phyloP scores from a whole-genome alignment of 2,113 vertebrate species.

The Pelusios castaneus region DNA sequence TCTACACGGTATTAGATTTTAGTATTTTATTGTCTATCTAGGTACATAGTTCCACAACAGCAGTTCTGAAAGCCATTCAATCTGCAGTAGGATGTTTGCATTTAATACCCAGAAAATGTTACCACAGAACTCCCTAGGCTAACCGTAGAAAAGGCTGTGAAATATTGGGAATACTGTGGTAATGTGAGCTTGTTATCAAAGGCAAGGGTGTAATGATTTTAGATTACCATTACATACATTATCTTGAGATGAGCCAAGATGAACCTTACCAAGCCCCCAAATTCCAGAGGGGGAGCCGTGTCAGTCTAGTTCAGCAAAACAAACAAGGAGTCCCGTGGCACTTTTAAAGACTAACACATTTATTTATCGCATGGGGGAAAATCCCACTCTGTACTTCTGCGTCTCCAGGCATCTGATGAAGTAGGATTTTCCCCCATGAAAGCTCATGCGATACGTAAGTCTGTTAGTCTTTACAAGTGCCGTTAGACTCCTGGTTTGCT shows the following conservation, averaged over 20 bases:
- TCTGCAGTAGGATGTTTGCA: not conserved
- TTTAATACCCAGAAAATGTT: not conserved
- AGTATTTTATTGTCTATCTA: not conserved
- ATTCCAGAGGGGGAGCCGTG: too few species aligned
- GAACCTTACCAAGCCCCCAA: not conserved
- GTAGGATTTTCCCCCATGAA: too few species aligned
- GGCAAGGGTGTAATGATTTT: not conserved
- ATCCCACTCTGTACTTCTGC: too few species aligned
- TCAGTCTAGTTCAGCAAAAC: too few species aligned
- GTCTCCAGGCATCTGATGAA: too few species aligned
- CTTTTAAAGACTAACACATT: too few species aligned
- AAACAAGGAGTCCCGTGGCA: too few species aligned
- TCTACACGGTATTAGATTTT: not conserved
- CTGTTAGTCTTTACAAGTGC: too few species aligned
- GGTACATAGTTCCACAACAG: not conserved
- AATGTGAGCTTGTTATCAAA: not conserved
- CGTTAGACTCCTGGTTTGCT: too few species aligned
- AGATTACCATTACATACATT: not conserved
- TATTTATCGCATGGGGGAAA: too few species aligned
- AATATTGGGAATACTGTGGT: not conserved
- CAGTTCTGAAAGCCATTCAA: not conserved
- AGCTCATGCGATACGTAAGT: too few species aligned
- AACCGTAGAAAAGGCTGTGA: not conserved
- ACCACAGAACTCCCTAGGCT: not conserved
- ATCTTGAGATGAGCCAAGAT: not conserved